Base-by-base conservation (phyloP, 2,113 vertebrate species). In the Pachyramphus minor region DNA sequence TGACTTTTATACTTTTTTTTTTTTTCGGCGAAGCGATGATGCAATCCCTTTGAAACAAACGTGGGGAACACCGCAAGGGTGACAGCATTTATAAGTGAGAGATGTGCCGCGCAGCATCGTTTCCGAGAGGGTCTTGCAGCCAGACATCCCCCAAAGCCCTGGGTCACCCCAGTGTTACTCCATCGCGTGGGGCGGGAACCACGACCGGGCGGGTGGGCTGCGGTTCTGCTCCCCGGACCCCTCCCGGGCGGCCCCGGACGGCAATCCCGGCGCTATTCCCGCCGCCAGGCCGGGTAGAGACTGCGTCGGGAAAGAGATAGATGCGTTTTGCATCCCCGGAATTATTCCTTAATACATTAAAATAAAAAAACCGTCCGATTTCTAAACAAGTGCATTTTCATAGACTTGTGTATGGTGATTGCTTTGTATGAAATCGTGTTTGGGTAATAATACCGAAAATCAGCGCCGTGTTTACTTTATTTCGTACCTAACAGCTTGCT, bases 381-480 rank as follows among this genome's bases (percentile, higher is more conserved):
- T 94, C 84, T 69, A 93, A 19, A 91, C 96, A 35, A 95, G 93
- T 71, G 66, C 87, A 92, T 98, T 97, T 98, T 84, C 97, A 91
- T 94, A 95, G 97, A 91, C 92, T 93, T 92, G 58, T 87, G 92
- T 45, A 44, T 69, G 91, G 95, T 97, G 97, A 98, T 98, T 98
- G 97, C 97, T 98, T 97, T 87, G 96, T 93, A 96, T 90, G 97
- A 96, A 97, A 97, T 98, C 98, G 98, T 98, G 98, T 98, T 97
- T 96, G 97, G 92, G 91, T 97, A 95, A 95, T 97, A 97, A 97
- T 98, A 84, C 90, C 81, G 97, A 97, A 96, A 98, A 98, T 98
- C 98, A 98, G 93, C 49, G 35, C n/a, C 23, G 87, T 77, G 96
- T 97, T 97, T 96, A 96, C 96, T 68, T 83, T 96, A 66, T 94